Evolutionary conservation across 2,113 vertebrate genomes (phyloP).

Genomic region (Myxocyprinus asiaticus): DNA sequence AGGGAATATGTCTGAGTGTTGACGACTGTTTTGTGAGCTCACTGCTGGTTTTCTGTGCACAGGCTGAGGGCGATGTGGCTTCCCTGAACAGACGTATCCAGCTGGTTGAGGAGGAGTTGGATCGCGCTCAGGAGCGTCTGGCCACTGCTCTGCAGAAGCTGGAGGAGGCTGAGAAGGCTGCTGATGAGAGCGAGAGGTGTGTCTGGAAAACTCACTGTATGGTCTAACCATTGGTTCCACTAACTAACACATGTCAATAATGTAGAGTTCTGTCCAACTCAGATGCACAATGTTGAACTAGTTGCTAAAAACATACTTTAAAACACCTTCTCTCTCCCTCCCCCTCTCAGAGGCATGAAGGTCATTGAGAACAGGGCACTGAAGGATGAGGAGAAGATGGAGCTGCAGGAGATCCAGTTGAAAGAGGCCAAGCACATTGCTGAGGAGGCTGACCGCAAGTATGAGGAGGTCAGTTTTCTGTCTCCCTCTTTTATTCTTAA

Average conservation of each 20-base stretch:
- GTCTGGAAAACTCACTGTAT: conserved; percentile 23
- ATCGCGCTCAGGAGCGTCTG: conserved; percentile 97
- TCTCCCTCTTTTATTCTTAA: no score
- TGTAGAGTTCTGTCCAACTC: no score
- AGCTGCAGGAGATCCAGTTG: conserved; percentile 97
- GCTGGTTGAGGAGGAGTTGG: conserved; percentile 98
- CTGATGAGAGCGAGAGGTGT: conserved; percentile 97
- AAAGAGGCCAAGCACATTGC: conserved; percentile 99
- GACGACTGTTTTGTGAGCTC: neutral
- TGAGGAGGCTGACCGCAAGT: conserved; percentile 98
- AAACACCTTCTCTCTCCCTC: conserved; percentile 3
- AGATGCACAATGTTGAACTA: no score
- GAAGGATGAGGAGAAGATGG: conserved; percentile 99
- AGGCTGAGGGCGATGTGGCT: conserved; percentile 96
- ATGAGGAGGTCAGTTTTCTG: conserved; percentile 88
- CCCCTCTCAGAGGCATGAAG: conserved; percentile 91
- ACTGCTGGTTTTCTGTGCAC: neutral
- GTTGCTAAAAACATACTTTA: neutral
- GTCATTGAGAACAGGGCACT: conserved; percentile 98
- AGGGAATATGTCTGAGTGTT: neutral
- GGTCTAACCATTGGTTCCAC: neutral
- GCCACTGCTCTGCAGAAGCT: conserved; percentile 95
- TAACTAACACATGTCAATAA: neutral
- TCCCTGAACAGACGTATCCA: conserved; percentile 99
- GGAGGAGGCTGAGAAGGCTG: conserved; percentile 98